phyloP scores from a whole-genome alignment of 2,888 invertebrate genomes.

The Pristionchus exspectatus region DNA sequence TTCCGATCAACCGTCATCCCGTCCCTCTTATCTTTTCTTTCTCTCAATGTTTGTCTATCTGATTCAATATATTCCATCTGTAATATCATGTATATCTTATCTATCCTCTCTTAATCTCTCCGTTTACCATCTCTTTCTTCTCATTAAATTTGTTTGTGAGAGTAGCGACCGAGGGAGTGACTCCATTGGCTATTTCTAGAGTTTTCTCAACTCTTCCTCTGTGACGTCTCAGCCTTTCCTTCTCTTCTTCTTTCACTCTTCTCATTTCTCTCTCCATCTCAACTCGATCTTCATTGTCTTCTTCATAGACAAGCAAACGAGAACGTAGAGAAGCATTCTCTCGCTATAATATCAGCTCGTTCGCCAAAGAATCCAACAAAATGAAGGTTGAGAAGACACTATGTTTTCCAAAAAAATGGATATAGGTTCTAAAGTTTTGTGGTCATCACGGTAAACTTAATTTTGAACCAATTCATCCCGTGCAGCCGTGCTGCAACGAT shows the following conservation, averaged over 20 bases:
- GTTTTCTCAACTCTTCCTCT: slow-evolving; percentile 15
- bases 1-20: not conserved
- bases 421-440: too few relatives aligned
- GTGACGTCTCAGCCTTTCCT: not conserved
- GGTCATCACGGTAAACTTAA: too few relatives aligned
- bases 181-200: slow-evolving; percentile 37
- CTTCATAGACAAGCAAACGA: slow-evolving; percentile 66
- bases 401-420: too few relatives aligned
- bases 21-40: not conserved
- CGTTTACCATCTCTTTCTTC: not conserved
- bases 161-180: slow-evolving; percentile 49
- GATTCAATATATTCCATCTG: not conserved
- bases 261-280: slow-evolving; percentile 59
- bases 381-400: not conserved
- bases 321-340: slow-evolving; percentile 65
- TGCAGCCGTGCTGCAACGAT: too few relatives aligned
- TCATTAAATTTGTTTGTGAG: slow-evolving; percentile 2
- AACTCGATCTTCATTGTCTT: slow-evolving; percentile 62
- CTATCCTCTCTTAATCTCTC: not conserved
- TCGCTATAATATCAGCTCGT: slow-evolving; percentile 59
- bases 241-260: slow-evolving; percentile 39
- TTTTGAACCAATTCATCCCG: too few relatives aligned
- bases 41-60: not conserved
- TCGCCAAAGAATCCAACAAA: not conserved
- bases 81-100: not conserved